These are phyloP conservation scores for Hydrozoanthus gracilis DNA, from an alignment of 92 coral and sea anemone species.

Conservation along the genomic window DNA sequence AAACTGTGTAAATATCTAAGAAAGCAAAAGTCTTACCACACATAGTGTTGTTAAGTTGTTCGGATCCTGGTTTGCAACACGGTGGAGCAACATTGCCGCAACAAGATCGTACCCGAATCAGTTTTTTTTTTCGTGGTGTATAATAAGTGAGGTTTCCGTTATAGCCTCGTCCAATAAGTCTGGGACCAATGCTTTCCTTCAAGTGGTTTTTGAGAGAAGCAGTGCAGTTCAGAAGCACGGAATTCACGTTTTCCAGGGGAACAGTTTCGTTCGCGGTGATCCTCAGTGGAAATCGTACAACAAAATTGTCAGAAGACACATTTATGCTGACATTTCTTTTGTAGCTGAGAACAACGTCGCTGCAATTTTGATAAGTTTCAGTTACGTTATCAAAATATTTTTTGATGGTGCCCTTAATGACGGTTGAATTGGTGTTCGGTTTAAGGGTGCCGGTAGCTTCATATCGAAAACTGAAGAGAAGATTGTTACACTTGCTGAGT, in stretches of 20 bases:
- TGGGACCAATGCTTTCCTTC: background rate
- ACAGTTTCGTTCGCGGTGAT: background rate
- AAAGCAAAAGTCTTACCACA: background rate
- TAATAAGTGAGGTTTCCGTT: background rate
- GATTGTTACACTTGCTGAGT: background rate
- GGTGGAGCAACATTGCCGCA: background rate
- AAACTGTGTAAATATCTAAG: too few species aligned
- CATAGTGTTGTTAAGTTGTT: background rate
- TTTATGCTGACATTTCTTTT: background rate
- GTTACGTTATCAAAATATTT: background rate
- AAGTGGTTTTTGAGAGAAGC: background rate
- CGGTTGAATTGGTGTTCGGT: background rate
- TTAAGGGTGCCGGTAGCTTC: background rate
- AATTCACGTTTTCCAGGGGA: background rate
- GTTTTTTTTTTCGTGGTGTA: background rate
- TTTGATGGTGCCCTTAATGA: background rate
- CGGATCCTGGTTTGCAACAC: background rate
- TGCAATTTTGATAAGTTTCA: background rate
- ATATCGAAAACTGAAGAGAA: background rate
- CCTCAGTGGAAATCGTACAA: background rate
- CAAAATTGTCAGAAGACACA: background rate
- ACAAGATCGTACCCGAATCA: background rate
- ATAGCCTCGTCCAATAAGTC: background rate
- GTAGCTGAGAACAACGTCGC: background rate
- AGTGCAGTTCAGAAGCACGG: background rate